Base-by-base conservation (phyloP, 2,113 vertebrate genomes). In the Tragelaphus scriptus region DNA sequence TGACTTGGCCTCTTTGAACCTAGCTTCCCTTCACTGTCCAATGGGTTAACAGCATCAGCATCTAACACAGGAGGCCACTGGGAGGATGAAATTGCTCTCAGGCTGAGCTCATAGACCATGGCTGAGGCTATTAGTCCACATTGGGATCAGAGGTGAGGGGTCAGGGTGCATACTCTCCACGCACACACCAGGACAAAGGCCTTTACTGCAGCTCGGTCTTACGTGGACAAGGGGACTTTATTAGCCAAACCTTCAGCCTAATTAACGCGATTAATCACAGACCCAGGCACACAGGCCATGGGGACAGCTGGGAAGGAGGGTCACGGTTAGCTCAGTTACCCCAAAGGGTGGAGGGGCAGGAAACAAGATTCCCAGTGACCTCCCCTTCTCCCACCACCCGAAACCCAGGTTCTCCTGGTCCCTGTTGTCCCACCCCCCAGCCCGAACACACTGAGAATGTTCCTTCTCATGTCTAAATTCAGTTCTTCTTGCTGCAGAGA, bases 251-350 rank as follows among this genome's bases (percentile, higher is more conserved):
- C 98, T 99, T 98, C 96, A 97, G 98, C 95, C 98, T 99, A 99
- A 98, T 98, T 99, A 99, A 99, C 98, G 97, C 98, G 97, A 98
- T 99, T 99, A 98, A 99, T 99, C 98, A 99, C 98, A 98, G 97
- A 98, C 98, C 98, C 44, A 90, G 95, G 63, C 95, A 75, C 71
- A 93, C 71, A 94, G 79, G 89, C 87, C 75, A 44, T 56, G 80
- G 59, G 84, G 63, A 98, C 85, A 80, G 68, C 96, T 85, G 47
- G 75, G 26, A 96, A 58, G 36, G 56, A 86, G 51, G 58, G 92
- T 88, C 93, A 90, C 63, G 94, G 95, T 86, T 87, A 86, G 68
- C 86, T 97, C 79, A 94, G 71, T 95, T 97, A 92, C 88, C 55
- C 93, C 61, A 97, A 97, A 91, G 88, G 56, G 84, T 63, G 7